A percentile compares a stretch with the other conserved stretches of the same genome.
Evolutionary conservation across 2,888 invertebrate species (phyloP).

Genomic region (Maniola hyperantus): DNA sequence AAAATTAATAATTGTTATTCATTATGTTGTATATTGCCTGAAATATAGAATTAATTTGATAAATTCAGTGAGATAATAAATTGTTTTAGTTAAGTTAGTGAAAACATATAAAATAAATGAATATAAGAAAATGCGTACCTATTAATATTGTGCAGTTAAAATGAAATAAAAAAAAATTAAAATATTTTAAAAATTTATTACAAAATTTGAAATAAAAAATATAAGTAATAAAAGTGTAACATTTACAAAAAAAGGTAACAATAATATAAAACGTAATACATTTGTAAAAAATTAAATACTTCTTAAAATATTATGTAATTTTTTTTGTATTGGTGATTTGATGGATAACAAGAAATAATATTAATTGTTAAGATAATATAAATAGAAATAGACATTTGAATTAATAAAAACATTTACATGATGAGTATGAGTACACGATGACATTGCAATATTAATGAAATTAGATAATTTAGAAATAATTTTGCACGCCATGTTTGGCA

Average conservation of each 20-base stretch:
- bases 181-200: slow-evolving; percentile 3
- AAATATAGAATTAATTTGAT: slow-evolving; percentile 44
- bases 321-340: neutral
- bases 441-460: too few species aligned
- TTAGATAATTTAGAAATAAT: too few species aligned
- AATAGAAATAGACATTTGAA: too few species aligned
- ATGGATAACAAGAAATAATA: neutral
- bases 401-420: too few species aligned
- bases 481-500: too few species aligned
- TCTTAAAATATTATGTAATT: neutral
- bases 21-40: slow-evolving; percentile 55
- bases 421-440: too few species aligned
- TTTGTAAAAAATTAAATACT: neutral
- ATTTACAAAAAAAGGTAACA: neutral
- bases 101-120: neutral
- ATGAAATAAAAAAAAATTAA: neutral
- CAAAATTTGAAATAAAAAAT: slow-evolving; percentile 12
- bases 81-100: neutral
- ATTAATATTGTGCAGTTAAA: neutral
- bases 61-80: slow-evolving; percentile 33
- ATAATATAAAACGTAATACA: neutral
- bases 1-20: slow-evolving; percentile 46
- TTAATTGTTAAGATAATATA: too few species aligned
- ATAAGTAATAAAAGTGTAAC: slow-evolving; percentile 11
- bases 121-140: neutral